These are phyloP conservation scores for Hydroisotoma schaefferi DNA, from an alignment of 2,888 invertebrate genomes.

Conservation along the genomic window DNA sequence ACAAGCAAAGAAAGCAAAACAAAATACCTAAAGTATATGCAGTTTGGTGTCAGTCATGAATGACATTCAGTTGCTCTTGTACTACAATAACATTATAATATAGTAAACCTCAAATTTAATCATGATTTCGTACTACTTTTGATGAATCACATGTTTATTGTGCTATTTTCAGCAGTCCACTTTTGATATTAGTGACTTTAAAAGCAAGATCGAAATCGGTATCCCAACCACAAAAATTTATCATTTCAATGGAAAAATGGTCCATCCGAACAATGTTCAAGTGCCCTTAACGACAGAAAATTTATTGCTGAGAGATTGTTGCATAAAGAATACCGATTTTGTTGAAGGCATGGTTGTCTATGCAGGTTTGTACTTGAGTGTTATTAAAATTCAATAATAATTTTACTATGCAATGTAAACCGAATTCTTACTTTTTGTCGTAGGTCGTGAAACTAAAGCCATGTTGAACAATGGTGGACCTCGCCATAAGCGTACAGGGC, in stretches of 20 bases:
- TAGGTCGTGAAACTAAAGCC: constrained; percentile 93
- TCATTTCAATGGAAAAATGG: constrained; percentile 83
- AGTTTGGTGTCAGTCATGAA: neutral
- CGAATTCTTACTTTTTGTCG: constrained; percentile 20
- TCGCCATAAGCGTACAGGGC: constrained; percentile 82
- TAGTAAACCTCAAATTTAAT: too few species aligned
- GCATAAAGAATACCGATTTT: constrained; percentile 92
- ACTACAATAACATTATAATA: neutral
- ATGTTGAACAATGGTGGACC: constrained; percentile 97
- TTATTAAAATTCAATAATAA: constrained; percentile 5
- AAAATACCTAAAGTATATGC: too few species aligned
- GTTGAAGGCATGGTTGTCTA: constrained; percentile 96
- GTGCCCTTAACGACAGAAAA: constrained; percentile 85
- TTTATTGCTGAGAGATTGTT: constrained; percentile 86
- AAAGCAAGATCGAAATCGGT: constrained; percentile 84
- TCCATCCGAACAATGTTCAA: constrained; percentile 72
- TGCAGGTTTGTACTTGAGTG: constrained; percentile 61
- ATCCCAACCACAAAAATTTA: constrained; percentile 94
- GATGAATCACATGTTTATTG: neutral
- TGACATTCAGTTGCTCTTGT: neutral
- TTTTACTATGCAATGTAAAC: neutral
- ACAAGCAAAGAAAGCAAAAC: too few species aligned
- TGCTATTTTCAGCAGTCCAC: constrained; percentile 14
- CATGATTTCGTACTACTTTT: neutral
- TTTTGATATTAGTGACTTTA: constrained; percentile 56